Percentiles rank a stretch among this genome's conserved stretches.
Conservation (phyloP, 1,140 invertebrate species). For the Oryctes rhinoceros region DNA sequence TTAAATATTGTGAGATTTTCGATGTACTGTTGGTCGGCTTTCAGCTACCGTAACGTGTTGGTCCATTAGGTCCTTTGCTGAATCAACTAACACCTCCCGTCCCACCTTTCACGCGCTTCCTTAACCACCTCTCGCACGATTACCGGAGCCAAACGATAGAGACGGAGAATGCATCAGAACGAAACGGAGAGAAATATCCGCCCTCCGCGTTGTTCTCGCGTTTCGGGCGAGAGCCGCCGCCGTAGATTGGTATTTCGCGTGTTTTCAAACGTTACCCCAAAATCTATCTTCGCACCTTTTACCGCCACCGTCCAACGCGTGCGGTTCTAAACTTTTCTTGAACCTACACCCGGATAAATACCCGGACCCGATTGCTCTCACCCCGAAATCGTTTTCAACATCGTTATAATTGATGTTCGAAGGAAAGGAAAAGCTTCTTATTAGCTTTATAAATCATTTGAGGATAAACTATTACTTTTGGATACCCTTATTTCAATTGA, state of each 20-base stretch:
- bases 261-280: conserved; percentile 54
- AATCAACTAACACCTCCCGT: conserved; percentile 53
- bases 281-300: conserved; percentile 52
- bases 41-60: conserved; percentile 49
- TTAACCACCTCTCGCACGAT: conserved; percentile 43
- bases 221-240: conserved; percentile 45
- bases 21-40: conserved; percentile 45
- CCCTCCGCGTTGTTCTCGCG: conserved; percentile 50
- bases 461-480: background rate
- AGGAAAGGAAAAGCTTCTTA: background rate
- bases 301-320: background rate
- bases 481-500: too few relatives aligned
- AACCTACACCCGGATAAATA: background rate
- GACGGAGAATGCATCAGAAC: background rate
- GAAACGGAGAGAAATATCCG: conserved; percentile 45
- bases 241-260: conserved; percentile 60
- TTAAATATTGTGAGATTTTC: conserved; percentile 44
- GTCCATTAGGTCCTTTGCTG: conserved; percentile 53
- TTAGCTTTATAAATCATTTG: background rate
- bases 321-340: conserved; percentile 29
- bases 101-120: conserved; percentile 47
- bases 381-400: background rate
- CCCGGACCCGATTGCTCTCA: conserved; percentile 1
- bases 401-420: conserved; percentile 14
- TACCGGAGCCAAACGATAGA: background rate